Conservation (phyloP, 2,888 invertebrate species). For the Cosmorhoe ocellata region DNA sequence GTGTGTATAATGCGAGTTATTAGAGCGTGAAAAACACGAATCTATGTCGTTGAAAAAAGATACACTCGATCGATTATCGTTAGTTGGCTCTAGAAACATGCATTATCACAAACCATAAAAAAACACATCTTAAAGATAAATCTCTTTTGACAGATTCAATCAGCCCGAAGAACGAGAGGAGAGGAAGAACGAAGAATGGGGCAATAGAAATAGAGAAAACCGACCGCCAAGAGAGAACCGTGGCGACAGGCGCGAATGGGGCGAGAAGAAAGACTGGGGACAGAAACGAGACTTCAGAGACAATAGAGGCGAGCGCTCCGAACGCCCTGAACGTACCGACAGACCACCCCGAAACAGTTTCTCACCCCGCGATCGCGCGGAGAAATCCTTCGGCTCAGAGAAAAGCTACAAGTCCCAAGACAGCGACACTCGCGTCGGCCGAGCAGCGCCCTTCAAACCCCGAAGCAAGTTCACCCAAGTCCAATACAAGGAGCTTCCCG, state of each 20-base stretch:
- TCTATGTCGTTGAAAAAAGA: slow-evolving; percentile 4
- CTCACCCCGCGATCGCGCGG: slow-evolving; percentile 63
- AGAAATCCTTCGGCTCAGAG: slow-evolving; percentile 59
- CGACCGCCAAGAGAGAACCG: slow-evolving; percentile 30
- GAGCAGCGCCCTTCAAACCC: slow-evolving; percentile 57
- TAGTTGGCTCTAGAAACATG: slow-evolving; percentile 4
- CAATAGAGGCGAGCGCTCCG: slow-evolving; percentile 38
- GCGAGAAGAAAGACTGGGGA: slow-evolving; percentile 41
- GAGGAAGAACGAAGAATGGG: slow-evolving; percentile 51
- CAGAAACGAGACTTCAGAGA: slow-evolving; percentile 42
- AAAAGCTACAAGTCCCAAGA: slow-evolving; percentile 58
- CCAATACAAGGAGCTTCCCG: slow-evolving; percentile 60
- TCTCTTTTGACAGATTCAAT: slow-evolving; percentile 44
- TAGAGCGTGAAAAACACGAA: slow-evolving; percentile 20
- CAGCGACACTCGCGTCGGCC: slow-evolving; percentile 46
- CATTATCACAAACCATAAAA: slow-evolving; percentile 3
- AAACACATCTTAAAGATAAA: background rate
- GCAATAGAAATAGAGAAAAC: slow-evolving; percentile 38
- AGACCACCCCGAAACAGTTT: slow-evolving; percentile 58
- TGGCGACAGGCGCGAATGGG: slow-evolving; percentile 45
- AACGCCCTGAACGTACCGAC: slow-evolving; percentile 37
- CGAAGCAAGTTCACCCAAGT: slow-evolving; percentile 62
- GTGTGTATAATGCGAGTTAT: slow-evolving; percentile 19
- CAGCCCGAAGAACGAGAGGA: slow-evolving; percentile 56
- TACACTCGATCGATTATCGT: slow-evolving; percentile 6